phyloP scores from a whole-genome alignment of 2,113 vertebrate genomes.

The Conger conger region DNA sequence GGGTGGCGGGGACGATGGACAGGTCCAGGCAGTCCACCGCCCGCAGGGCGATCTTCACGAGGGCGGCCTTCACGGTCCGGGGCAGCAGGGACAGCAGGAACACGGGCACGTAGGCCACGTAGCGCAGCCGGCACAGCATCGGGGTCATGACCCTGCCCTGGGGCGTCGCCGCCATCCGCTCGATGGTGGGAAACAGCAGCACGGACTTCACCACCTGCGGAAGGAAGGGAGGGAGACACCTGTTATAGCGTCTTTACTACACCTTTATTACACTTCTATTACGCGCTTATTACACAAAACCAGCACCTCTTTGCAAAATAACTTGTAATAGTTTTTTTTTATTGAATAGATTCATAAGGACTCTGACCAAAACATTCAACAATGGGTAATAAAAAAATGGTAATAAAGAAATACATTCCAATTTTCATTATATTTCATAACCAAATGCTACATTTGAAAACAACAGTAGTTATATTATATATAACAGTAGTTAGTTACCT shows the following conservation, averaged over 20 bases:
- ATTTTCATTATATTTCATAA: too few species aligned
- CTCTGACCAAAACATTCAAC: too few species aligned
- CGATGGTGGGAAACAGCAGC: constrained; percentile 93
- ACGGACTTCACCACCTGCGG: constrained; percentile 80
- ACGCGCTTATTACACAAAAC: background rate
- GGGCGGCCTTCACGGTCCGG: constrained; percentile 65
- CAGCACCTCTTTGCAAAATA: too few species aligned
- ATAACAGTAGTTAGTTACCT: too few species aligned
- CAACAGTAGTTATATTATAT: too few species aligned
- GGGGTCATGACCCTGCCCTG: constrained; percentile 86
- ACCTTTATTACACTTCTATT: background rate
- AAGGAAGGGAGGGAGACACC: background rate
- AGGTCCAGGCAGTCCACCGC: constrained; percentile 58
- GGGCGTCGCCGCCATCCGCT: constrained; percentile 84
- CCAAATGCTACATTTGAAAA: too few species aligned
- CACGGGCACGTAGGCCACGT: constrained; percentile 74
- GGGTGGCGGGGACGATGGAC: constrained; percentile 57
- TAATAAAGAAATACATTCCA: too few species aligned
- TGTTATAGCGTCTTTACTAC: background rate
- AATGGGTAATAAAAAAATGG: too few species aligned
- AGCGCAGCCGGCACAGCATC: constrained; percentile 82
- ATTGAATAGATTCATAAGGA: too few species aligned
- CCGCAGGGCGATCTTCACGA: constrained; percentile 65
- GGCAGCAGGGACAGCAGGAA: constrained; percentile 87
- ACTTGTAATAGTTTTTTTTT: too few species aligned